phyloP scores from a whole-genome alignment of 2,113 vertebrate genomes.

The Calypte anna region DNA sequence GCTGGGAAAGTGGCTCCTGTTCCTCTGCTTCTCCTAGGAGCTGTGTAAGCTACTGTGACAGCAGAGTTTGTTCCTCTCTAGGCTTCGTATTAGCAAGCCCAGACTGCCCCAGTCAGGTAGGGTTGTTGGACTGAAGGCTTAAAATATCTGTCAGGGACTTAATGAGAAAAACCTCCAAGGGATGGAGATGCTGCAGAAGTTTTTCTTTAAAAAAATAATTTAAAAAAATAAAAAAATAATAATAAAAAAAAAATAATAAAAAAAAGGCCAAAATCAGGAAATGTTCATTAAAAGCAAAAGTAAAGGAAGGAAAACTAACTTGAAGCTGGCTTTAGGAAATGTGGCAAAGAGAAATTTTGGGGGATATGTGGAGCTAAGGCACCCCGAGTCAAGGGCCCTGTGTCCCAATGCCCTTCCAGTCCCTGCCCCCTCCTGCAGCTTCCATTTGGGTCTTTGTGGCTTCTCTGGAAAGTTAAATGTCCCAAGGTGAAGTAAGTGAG shows the following conservation, averaged over 20 bases:
- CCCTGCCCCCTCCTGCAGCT: neutral
- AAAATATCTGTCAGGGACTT: neutral
- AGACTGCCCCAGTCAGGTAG: neutral
- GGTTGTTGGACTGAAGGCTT: neutral
- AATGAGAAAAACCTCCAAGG: neutral
- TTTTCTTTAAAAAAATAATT: neutral
- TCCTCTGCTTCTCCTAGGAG: neutral
- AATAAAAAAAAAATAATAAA: neutral
- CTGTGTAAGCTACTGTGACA: neutral
- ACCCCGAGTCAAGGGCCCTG: accelerated
- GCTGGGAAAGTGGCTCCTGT: neutral
- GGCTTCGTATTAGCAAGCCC: neutral
- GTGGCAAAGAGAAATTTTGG: neutral
- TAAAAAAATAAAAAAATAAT: neutral
- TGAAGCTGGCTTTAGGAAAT: neutral
- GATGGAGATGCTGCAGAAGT: neutral
- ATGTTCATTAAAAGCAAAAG: neutral
- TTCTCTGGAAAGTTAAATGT: neutral
- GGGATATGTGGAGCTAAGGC: neutral
- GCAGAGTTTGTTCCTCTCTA: neutral
- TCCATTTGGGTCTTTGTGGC: neutral
- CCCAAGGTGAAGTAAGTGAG: accelerated
- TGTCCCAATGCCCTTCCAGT: neutral
- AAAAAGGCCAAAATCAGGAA: neutral
- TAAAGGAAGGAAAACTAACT: neutral